Conservation (phyloP, 2,113 vertebrate genomes). For the Proteles cristata region DNA sequence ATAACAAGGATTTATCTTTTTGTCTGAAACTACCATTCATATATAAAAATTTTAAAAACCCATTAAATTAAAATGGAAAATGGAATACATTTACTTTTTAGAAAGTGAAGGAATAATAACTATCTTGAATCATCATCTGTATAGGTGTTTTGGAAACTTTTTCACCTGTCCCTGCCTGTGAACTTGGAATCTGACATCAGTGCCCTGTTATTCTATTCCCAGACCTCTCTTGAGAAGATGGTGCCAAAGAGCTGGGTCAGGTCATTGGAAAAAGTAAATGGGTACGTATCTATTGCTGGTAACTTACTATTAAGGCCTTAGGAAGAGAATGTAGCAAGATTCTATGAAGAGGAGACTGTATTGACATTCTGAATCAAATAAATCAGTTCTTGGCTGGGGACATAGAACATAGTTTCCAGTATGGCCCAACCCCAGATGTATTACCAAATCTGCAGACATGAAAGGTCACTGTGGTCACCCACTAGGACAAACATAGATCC, state of each 20-base stretch:
- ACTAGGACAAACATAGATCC: slow-evolving; percentile 23
- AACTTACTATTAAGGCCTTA: background rate
- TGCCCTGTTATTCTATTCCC: background rate
- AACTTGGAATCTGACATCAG: background rate
- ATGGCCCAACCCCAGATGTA: slow-evolving; percentile 2
- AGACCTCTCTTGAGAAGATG: background rate
- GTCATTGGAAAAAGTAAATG: background rate
- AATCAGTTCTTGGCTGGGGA: background rate
- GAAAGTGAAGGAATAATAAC: background rate
- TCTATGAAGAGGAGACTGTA: background rate
- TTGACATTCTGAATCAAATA: background rate
- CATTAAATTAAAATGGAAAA: slow-evolving; percentile 12
- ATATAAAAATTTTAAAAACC: background rate
- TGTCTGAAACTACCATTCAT: background rate
- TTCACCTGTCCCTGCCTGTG: background rate
- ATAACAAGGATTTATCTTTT: background rate
- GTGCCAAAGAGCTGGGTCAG: background rate
- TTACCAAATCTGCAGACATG: slow-evolving; percentile 26
- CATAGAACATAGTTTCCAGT: slow-evolving; percentile 51
- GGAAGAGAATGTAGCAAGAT: background rate
- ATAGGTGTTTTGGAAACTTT: background rate
- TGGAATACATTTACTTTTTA: background rate
- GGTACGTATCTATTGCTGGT: background rate
- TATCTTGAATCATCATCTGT: background rate
- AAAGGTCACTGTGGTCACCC: slow-evolving; percentile 64